Conservation (phyloP, 2,888 invertebrate genomes). For the Aproaerema taeniolella region DNA sequence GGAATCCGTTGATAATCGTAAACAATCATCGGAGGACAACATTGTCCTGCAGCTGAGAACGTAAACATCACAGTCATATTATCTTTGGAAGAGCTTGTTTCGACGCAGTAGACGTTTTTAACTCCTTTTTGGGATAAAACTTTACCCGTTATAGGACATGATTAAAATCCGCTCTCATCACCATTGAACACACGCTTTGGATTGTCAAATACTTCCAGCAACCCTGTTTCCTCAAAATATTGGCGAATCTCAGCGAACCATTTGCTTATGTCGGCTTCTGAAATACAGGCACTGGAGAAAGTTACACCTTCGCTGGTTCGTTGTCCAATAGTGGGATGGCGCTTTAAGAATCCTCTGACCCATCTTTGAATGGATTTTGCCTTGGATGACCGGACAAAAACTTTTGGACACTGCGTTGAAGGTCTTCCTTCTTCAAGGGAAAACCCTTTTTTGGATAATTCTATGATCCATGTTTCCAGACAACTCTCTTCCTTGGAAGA, state of each 20-base stretch:
- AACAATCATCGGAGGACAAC: conserved; percentile 33
- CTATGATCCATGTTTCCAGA: too few species aligned
- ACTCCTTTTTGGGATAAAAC: conserved; percentile 24
- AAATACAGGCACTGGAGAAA: conserved; percentile 30
- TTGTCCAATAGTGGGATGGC: conserved; percentile 24
- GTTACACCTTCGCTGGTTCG: conserved; percentile 27
- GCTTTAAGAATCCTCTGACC: conserved; percentile 27
- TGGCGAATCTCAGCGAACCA: conserved; percentile 29
- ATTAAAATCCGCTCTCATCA: conserved; percentile 24
- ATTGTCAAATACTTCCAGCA: conserved; percentile 11
- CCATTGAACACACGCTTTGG: conserved; percentile 24
- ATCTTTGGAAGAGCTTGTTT: conserved; percentile 34
- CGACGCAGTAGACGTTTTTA: conserved; percentile 42
- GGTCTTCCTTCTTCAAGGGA: conserved; percentile 13
- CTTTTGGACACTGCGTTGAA: conserved; percentile 17
- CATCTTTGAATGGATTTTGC: conserved; percentile 26
- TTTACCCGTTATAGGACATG: conserved; percentile 24
- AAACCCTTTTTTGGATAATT: too few species aligned
- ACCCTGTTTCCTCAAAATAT: conserved; percentile 11
- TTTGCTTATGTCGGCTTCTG: conserved; percentile 28
- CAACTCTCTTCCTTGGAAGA: too few species aligned
- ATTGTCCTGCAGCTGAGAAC: conserved; percentile 36
- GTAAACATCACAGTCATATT: conserved; percentile 46
- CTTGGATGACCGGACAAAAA: conserved; percentile 17
- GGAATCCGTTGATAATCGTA: conserved; percentile 39